Evolutionary conservation across 2,113 vertebrate species (phyloP).

Genomic region (Petaurus breviceps): DNA sequence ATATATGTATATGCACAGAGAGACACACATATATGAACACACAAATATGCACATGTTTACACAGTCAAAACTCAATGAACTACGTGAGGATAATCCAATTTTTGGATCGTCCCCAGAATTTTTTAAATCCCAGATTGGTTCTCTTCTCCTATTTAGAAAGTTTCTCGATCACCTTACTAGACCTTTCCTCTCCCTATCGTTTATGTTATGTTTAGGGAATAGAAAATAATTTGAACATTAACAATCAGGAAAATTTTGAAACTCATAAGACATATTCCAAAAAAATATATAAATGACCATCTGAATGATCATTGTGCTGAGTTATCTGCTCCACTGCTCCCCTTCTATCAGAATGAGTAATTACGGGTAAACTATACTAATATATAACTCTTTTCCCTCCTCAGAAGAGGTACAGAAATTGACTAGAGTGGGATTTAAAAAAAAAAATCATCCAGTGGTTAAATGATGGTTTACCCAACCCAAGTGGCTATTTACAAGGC

Average conservation of each 20-base stretch:
- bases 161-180: not conserved
- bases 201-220: not conserved
- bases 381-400: not conserved
- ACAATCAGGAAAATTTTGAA: slow-evolving; percentile 45
- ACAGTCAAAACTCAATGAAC: not conserved
- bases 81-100: not conserved
- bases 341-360: slow-evolving; percentile 29
- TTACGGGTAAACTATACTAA: slow-evolving; percentile 9
- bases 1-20: not conserved
- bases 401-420: not conserved
- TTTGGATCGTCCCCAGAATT: slow-evolving; percentile 2
- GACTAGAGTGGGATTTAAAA: slow-evolving; percentile 20
- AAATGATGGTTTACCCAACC: not conserved
- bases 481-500: slow-evolving; percentile 18
- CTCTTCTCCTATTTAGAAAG: slow-evolving; percentile 6
- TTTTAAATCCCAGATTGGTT: not conserved
- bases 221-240: slow-evolving; percentile 50
- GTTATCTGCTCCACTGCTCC: not conserved
- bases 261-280: slow-evolving; percentile 54
- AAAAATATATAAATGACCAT: slow-evolving; percentile 47
- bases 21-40: not conserved
- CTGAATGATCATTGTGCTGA: not conserved
- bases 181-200: not conserved
- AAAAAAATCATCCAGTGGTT: slow-evolving; percentile 28
- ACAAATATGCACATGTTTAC: not conserved